Evolutionary conservation across 2,113 vertebrate species (phyloP).

Genomic region (Polyodon spathula): DNA sequence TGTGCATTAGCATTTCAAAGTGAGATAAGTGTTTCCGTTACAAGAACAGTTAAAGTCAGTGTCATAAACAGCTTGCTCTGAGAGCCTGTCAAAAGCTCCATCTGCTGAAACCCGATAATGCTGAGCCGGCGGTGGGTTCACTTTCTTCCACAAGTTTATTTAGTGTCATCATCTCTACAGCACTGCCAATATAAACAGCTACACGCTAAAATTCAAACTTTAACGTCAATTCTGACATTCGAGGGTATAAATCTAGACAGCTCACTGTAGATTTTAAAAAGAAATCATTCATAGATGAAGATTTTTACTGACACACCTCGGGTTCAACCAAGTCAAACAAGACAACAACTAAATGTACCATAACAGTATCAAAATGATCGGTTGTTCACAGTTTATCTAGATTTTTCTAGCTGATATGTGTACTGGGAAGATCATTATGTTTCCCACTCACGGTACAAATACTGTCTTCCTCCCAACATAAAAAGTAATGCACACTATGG

Average conservation of each 20-base stretch:
- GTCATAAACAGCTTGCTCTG: neutral
- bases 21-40: neutral
- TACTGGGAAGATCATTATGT: too few relatives aligned
- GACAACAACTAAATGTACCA: neutral
- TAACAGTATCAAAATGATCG: neutral
- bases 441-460: neutral
- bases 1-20: neutral
- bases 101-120: constrained; percentile 17
- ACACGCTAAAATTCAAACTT: constrained; percentile 36
- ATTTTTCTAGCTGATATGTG: neutral
- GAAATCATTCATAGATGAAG: neutral
- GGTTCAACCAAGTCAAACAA: neutral
- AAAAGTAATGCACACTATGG: too few relatives aligned
- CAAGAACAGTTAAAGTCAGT: constrained; percentile 4
- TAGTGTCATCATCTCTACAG: constrained; percentile 40
- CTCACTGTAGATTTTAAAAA: neutral
- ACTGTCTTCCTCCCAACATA: too few relatives aligned
- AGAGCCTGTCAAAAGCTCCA: neutral
- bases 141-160: constrained; percentile 31
- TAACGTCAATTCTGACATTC: neutral
- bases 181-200: constrained; percentile 34
- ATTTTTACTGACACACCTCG: neutral
- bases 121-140: neutral
- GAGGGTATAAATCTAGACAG: neutral
- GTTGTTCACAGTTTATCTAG: neutral